These are phyloP conservation scores for Drosophila athabasca DNA, from an alignment of 1,140 invertebrate genomes.

Conservation along the genomic window DNA sequence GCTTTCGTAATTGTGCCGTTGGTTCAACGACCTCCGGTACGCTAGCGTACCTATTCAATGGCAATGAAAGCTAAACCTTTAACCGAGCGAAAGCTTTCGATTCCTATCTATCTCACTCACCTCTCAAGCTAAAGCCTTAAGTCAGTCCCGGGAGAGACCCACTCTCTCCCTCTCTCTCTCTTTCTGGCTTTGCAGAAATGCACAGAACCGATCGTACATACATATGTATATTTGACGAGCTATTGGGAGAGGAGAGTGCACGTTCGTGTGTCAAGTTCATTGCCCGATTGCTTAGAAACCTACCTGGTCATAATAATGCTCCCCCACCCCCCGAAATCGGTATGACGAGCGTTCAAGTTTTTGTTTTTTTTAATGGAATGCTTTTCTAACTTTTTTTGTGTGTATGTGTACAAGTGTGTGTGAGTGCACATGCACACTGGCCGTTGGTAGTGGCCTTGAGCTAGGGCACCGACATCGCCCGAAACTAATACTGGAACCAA, in stretches of 20 bases:
- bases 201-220: conserved; percentile 14
- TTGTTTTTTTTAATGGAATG: conserved; percentile 15
- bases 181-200: neutral
- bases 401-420: conserved; percentile 1
- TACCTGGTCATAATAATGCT: conserved; percentile 5
- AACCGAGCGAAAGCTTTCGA: conserved; percentile 19
- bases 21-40: conserved; percentile 25
- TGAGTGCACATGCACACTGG: conserved; percentile 18
- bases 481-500: conserved; percentile 19
- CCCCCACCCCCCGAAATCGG: conserved; percentile 5
- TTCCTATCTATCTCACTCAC: neutral
- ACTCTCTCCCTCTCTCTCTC: too few species aligned
- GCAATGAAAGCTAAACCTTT: conserved; percentile 45
- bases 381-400: conserved; percentile 37
- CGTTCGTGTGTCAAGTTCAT: conserved; percentile 40
- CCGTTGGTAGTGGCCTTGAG: conserved; percentile 35
- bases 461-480: conserved; percentile 29
- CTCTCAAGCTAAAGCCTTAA: conserved; percentile 20
- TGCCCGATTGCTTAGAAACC: conserved; percentile 33
- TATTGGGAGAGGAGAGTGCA: conserved; percentile 23
- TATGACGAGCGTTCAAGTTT: conserved; percentile 12
- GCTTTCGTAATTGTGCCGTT: conserved; percentile 31
- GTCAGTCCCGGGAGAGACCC: too few species aligned
- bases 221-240: conserved; percentile 10
- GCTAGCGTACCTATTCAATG: conserved; percentile 19